A percentile compares a stretch with the other conserved stretches of the same genome.
phyloP scores from a whole-genome alignment of 1,140 invertebrate species.

The Solen grandis region DNA sequence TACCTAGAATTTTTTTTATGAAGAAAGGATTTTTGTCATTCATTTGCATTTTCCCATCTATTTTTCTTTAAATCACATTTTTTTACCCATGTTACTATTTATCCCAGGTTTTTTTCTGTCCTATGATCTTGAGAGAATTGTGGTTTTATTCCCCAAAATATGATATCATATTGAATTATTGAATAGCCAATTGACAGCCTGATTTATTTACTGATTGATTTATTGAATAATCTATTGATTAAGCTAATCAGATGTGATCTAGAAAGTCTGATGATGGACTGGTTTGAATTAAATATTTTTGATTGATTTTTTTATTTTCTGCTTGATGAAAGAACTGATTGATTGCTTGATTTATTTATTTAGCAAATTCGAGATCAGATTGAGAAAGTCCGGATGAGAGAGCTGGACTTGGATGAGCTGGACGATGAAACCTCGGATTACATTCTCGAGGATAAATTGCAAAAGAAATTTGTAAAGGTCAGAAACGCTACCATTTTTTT shows the following conservation, averaged over 20 bases:
- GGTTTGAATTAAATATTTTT: neutral
- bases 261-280: neutral
- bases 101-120: too few relatives aligned
- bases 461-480: constrained; percentile 77
- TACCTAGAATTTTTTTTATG: neutral
- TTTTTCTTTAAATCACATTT: neutral
- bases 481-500: too few relatives aligned
- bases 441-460: constrained; percentile 77
- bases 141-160: too few relatives aligned
- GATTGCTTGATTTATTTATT: constrained; percentile 7
- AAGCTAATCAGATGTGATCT: neutral
- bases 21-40: neutral
- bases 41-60: neutral
- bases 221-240: too few relatives aligned
- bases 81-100: neutral
- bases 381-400: constrained; percentile 70
- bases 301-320: neutral
- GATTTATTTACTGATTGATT: too few relatives aligned
- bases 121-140: too few relatives aligned
- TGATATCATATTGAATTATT: too few relatives aligned
- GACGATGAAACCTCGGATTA: constrained; percentile 78
- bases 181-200: too few relatives aligned
- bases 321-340: neutral
- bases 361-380: constrained; percentile 78
- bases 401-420: constrained; percentile 78